These are phyloP conservation scores for Beaufortia kweichowensis DNA, from an alignment of 2,113 vertebrate genomes.

Conservation along the genomic window DNA sequence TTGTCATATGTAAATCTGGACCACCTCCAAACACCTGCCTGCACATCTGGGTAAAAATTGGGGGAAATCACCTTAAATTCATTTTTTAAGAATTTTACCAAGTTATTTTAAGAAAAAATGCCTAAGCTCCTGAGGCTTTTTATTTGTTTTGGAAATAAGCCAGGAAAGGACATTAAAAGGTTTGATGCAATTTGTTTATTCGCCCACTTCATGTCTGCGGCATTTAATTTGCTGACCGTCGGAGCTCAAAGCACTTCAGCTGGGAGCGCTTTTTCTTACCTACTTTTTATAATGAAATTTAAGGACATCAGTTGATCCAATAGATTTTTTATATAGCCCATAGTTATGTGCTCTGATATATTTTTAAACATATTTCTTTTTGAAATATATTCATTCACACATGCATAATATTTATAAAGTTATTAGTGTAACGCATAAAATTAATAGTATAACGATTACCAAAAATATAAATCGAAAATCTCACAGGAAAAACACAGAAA, in stretches of 20 bases:
- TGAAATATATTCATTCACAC: background rate
- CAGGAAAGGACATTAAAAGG: slow-evolving; percentile 10
- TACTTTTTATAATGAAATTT: background rate
- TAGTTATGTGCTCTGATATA: background rate
- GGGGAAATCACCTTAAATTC: background rate
- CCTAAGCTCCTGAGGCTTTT: background rate
- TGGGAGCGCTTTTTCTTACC: background rate
- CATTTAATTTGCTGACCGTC: slow-evolving; percentile 9
- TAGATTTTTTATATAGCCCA: background rate
- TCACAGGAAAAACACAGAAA: background rate
- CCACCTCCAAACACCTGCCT: slow-evolving; percentile 5
- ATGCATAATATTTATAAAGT: background rate
- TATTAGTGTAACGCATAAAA: too few relatives aligned
- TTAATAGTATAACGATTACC: background rate
- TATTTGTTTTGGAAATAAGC: background rate
- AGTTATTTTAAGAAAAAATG: background rate
- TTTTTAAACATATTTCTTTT: too few relatives aligned
- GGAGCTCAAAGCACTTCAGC: background rate
- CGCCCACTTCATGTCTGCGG: slow-evolving; percentile 27
- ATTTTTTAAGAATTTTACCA: background rate
- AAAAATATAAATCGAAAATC: background rate
- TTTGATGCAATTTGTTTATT: background rate
- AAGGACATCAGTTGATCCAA: background rate
- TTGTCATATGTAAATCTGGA: background rate
- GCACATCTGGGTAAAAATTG: background rate